phyloP scores from a whole-genome alignment of 2,888 invertebrate species.

The Anarsia innoxiella region DNA sequence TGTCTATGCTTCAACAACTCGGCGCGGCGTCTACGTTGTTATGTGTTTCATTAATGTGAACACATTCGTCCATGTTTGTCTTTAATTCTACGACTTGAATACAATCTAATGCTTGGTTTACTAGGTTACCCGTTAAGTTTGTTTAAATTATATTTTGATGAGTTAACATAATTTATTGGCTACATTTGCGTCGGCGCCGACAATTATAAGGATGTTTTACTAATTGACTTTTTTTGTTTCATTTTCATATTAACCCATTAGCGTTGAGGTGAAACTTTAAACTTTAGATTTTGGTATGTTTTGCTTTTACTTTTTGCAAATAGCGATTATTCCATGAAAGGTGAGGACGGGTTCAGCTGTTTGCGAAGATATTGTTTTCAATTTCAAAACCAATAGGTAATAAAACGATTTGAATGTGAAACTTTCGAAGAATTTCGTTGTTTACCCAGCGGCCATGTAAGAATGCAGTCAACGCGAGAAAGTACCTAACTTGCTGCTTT shows the following conservation, averaged over 20 bases:
- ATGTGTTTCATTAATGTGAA: too few species aligned
- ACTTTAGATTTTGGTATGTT: too few species aligned
- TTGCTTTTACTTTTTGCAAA: constrained; percentile 7
- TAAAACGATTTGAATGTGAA: not conserved
- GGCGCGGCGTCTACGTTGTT: too few species aligned
- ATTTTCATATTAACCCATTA: not conserved
- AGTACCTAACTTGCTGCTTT: too few species aligned
- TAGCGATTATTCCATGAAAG: not conserved
- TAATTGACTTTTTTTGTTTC: not conserved
- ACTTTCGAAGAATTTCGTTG: not conserved
- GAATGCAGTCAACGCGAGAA: not conserved
- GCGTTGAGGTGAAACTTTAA: too few species aligned
- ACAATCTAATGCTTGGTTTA: too few species aligned
- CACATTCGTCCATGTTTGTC: too few species aligned
- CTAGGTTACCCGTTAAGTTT: constrained; percentile 14
- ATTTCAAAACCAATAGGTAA: not conserved
- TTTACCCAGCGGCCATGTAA: not conserved
- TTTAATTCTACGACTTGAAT: too few species aligned
- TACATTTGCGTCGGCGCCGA: constrained; percentile 3
- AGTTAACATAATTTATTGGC: constrained; percentile 2
- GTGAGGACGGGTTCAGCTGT: not conserved
- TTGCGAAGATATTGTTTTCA: not conserved
- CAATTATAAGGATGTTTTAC: not conserved
- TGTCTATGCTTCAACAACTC: too few species aligned
- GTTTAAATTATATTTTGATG: not conserved